Evolutionary conservation across 2,888 invertebrate genomes (phyloP).

Genomic region (Terebella lapidaria): DNA sequence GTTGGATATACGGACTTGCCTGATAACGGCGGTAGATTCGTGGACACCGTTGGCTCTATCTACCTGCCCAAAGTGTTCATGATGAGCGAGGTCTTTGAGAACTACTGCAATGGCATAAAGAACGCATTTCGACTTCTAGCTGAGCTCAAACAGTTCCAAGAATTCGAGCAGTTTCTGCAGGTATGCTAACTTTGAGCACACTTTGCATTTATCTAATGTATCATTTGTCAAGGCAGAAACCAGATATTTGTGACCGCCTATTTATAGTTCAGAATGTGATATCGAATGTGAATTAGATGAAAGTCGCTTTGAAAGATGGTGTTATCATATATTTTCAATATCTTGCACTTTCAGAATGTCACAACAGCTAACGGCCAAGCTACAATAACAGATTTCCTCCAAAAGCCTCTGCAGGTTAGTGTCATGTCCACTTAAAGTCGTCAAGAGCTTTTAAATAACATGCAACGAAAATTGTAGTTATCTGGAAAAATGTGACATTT

Average conservation of each 20-base stretch:
- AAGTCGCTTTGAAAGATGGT: too few relatives aligned
- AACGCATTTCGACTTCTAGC: background rate
- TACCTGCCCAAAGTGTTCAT: background rate
- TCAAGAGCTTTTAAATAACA: too few relatives aligned
- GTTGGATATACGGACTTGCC: background rate
- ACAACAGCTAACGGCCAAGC: too few relatives aligned
- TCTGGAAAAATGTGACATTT: too few relatives aligned
- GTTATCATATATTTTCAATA: too few relatives aligned
- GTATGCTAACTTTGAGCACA: background rate
- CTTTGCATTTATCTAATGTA: background rate
- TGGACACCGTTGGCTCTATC: background rate
- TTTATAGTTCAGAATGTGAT: too few relatives aligned
- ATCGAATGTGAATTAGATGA: too few relatives aligned
- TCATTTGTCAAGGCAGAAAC: background rate
- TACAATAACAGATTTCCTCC: background rate
- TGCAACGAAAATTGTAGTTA: too few relatives aligned
- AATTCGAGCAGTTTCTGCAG: background rate
- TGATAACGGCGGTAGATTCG: background rate
- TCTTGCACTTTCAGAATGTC: too few relatives aligned
- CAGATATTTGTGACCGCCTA: background rate
- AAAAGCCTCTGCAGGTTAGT: background rate
- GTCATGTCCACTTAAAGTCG: too few relatives aligned
- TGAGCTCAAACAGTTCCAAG: background rate
- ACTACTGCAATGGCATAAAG: background rate
- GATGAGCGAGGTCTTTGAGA: background rate